These are phyloP conservation scores for Eupithecia centaureata DNA, from an alignment of 2,888 invertebrate genomes.

Conservation along the genomic window DNA sequence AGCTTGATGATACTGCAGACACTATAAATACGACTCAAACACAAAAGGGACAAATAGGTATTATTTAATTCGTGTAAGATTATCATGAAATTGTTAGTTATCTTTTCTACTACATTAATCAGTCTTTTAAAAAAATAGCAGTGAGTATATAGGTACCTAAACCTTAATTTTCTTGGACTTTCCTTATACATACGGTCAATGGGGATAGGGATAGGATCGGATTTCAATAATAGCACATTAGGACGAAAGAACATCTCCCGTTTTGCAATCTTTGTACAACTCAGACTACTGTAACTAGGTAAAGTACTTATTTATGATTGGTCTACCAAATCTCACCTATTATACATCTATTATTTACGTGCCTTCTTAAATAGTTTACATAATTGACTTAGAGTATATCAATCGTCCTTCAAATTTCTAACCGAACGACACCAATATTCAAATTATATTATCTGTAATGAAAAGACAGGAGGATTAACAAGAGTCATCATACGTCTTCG, in stretches of 20 bases:
- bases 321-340: not conserved
- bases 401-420: not conserved
- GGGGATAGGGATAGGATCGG: too few relatives aligned
- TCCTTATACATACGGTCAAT: not conserved
- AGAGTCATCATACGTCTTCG: slow-evolving; percentile 15
- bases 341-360: too few relatives aligned
- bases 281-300: not conserved
- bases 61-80: too few relatives aligned
- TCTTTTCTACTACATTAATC: too few relatives aligned
- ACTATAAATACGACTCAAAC: too few relatives aligned
- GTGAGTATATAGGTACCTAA: not conserved
- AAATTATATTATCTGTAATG: slow-evolving; percentile 1
- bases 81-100: too few relatives aligned
- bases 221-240: not conserved
- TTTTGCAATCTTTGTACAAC: not conserved
- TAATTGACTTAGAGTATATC: not conserved
- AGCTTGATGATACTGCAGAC: not conserved
- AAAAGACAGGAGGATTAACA: slow-evolving; percentile 9
- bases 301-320: too few relatives aligned
- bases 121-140: not conserved
- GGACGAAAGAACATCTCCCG: not conserved
- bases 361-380: not conserved
- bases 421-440: not conserved
- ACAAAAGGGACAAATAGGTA: too few relatives aligned
- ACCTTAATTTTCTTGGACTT: not conserved